Conservation (phyloP, 2,113 vertebrate genomes). For the Phylloscopus trochiloides region DNA sequence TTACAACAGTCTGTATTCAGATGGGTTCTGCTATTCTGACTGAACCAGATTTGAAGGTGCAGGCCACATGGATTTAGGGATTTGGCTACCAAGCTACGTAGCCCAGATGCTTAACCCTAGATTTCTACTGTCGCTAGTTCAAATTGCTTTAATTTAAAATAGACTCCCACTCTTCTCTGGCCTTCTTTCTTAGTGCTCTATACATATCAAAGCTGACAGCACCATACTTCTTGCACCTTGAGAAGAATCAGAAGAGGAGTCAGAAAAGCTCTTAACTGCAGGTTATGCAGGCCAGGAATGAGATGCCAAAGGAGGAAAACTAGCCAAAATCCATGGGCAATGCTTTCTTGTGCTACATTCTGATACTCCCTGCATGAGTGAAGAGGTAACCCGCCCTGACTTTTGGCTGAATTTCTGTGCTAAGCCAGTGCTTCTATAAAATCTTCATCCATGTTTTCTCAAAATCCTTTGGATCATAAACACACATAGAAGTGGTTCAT, state of each 20-base stretch:
- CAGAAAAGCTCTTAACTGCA: background rate
- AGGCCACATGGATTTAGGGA: background rate
- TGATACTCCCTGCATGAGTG: accelerated
- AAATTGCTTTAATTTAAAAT: background rate
- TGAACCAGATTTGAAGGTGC: background rate
- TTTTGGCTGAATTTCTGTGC: background rate
- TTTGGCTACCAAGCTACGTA: background rate
- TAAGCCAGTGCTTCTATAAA: background rate
- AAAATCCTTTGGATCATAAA: background rate
- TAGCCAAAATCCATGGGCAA: background rate
- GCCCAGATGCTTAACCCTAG: background rate
- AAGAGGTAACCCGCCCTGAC: accelerated
- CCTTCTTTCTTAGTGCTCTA: background rate
- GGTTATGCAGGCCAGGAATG: background rate
- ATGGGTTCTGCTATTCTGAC: background rate
- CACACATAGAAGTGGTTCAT: background rate
- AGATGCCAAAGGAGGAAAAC: background rate
- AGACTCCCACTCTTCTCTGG: background rate
- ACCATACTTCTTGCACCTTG: background rate
- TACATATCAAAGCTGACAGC: background rate
- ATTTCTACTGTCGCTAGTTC: background rate
- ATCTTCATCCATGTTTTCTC: background rate
- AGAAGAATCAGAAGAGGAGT: background rate
- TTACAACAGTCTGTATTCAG: background rate
- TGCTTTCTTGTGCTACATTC: background rate